Base-by-base conservation (phyloP, 2,113 vertebrate species). In the Fulica atra region DNA sequence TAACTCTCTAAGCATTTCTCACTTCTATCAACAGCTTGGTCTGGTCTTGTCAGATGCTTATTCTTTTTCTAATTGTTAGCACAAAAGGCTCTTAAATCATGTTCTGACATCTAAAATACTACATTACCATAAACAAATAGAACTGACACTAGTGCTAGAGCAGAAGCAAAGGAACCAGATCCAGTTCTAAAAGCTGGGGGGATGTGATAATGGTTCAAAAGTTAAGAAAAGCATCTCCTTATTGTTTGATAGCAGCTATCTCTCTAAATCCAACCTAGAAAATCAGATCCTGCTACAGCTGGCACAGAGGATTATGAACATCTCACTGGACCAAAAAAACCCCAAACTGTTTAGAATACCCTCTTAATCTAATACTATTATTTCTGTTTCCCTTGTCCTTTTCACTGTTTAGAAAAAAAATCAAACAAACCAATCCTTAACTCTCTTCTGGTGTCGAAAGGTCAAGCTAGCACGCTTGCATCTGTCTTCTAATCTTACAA, bases 151-250 rank as follows among this genome's bases (percentile, higher is more conserved):
- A 76, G 26, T 24, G 24, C 46, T 92, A 81, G 35, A 0, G 1
- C n/a, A 86, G 72, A 91, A 89, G 81, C 48, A 81, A 79, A 92
- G 33, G 21, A 93, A 72, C 21, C 42, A 93, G 77, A 74, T 76
- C 65, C 40, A 89, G 53, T 16, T 40, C 23, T 71, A 84, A 80
- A 50, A 88, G 81, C 64, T 89, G 66, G 26, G 42, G 44, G 26
- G 46, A 88, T 51, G 71, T 56, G n/a, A 51, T 48, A 76, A 28
- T 28, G 42, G 74, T 68, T 91, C 56, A 74, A 74, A 92, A 95
- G 81, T 94, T 72, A 74, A 91, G 89, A 80, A 84, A 91, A 91
- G 44, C 90, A 94, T 79, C 83, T 95, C 88, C 61, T 93, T 87
- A 86, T 36, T 74, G 31, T 89, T 76, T 81, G 69, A 82, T 79